phyloP scores from a whole-genome alignment of 2,888 invertebrate species.

The Philonicus albiceps region DNA sequence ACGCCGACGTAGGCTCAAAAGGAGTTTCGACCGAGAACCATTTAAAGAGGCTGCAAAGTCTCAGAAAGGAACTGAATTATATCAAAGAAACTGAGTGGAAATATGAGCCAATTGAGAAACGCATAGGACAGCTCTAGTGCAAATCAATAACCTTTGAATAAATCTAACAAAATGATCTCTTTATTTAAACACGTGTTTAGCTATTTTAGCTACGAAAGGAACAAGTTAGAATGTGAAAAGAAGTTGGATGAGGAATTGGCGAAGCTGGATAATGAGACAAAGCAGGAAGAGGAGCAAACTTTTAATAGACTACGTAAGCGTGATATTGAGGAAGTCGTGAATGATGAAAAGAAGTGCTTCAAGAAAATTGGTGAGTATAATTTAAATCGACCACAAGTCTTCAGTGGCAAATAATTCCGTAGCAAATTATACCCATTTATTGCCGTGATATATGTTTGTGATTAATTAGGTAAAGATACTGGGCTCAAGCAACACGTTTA shows the following conservation, averaged over 20 bases:
- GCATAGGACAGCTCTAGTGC: constrained; percentile 65
- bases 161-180: constrained; percentile 63
- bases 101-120: constrained; percentile 76
- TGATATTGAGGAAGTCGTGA: constrained; percentile 24
- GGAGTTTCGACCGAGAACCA: constrained; percentile 72
- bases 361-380: constrained; percentile 52
- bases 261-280: constrained; percentile 60
- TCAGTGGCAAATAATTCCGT: not conserved
- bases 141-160: not conserved
- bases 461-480: too few relatives aligned
- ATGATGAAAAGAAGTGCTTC: constrained; percentile 51
- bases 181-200: constrained; percentile 62
- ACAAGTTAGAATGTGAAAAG: constrained; percentile 55
- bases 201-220: constrained; percentile 57
- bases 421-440: not conserved
- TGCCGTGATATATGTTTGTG: not conserved
- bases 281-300: constrained; percentile 48
- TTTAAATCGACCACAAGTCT: not conserved
- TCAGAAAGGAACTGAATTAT: constrained; percentile 79
- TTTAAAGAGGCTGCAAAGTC: constrained; percentile 72
- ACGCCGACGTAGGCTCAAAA: constrained; percentile 60
- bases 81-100: constrained; percentile 84
- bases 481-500: too few relatives aligned
- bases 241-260: constrained; percentile 63
- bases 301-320: not conserved